Evolutionary conservation across 1,140 invertebrate genomes (phyloP).

Genomic region (Physella acuta): DNA sequence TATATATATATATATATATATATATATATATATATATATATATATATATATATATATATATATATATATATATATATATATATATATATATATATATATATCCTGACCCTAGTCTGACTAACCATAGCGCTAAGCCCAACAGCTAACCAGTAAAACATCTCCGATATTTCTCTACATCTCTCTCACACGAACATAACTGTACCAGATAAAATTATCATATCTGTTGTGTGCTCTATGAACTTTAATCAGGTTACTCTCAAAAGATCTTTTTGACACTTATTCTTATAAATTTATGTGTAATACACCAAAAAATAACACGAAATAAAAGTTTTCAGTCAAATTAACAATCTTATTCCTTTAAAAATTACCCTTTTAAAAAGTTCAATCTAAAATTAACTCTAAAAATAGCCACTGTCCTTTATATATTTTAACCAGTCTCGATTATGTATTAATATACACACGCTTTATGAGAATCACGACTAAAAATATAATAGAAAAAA

Average conservation of each 20-base stretch:
- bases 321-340: no score
- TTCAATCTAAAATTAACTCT: no score
- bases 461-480: no score
- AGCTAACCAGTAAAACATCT: neutral
- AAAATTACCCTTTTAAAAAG: no score
- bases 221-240: neutral
- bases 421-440: no score
- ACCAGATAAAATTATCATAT: neutral
- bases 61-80: conserved; percentile 1
- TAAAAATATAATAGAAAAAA: no score
- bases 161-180: neutral
- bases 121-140: neutral
- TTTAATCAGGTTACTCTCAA: neutral
- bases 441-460: no score
- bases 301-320: no score
- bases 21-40: no score
- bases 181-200: neutral
- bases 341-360: no score
- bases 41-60: conserved; percentile 5
- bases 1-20: no score
- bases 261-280: neutral
- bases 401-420: no score
- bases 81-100: neutral
- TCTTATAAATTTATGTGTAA: neutral
- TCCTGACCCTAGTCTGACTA: neutral